Evolutionary conservation across 1,140 invertebrate species (phyloP).

Genomic region (Dryas iulia): DNA sequence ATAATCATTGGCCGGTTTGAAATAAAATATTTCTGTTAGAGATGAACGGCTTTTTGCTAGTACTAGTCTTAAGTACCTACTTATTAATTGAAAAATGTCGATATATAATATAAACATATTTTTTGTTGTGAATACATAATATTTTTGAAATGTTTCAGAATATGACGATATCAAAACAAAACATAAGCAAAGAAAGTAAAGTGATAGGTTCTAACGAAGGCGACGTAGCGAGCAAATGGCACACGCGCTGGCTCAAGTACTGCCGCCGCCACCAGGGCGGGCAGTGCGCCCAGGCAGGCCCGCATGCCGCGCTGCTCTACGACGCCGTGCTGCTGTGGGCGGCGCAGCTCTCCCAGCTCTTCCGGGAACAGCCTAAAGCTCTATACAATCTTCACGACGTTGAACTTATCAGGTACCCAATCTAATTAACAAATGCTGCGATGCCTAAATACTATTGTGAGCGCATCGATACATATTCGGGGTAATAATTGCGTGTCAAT

Average conservation of each 20-base stretch:
- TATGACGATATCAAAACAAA: not conserved
- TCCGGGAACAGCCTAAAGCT: conserved; percentile 36
- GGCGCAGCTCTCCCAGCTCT: conserved; percentile 36
- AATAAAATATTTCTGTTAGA: too few relatives aligned
- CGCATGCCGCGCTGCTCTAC: conserved; percentile 48
- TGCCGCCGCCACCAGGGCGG: conserved; percentile 21
- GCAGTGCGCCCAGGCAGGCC: conserved; percentile 27
- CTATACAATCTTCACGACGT: conserved; percentile 52
- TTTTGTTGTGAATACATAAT: too few relatives aligned
- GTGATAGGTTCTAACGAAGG: not conserved
- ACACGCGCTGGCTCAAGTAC: conserved; percentile 26
- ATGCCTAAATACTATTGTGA: too few relatives aligned
- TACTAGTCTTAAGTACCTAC: too few relatives aligned
- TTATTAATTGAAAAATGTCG: too few relatives aligned
- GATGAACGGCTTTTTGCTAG: too few relatives aligned
- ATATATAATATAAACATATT: too few relatives aligned
- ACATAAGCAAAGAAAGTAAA: not conserved
- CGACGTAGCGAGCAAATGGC: conserved; percentile 21
- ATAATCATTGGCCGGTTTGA: too few relatives aligned
- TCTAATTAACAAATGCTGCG: not conserved
- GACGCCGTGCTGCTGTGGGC: conserved; percentile 55
- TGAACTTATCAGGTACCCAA: conserved; percentile 35
- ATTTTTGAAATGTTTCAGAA: conserved; percentile 4
- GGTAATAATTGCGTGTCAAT: too few relatives aligned
- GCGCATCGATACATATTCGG: too few relatives aligned